phyloP scores from a whole-genome alignment of 2,888 invertebrate genomes.

The Sinohyriopsis cumingii region DNA sequence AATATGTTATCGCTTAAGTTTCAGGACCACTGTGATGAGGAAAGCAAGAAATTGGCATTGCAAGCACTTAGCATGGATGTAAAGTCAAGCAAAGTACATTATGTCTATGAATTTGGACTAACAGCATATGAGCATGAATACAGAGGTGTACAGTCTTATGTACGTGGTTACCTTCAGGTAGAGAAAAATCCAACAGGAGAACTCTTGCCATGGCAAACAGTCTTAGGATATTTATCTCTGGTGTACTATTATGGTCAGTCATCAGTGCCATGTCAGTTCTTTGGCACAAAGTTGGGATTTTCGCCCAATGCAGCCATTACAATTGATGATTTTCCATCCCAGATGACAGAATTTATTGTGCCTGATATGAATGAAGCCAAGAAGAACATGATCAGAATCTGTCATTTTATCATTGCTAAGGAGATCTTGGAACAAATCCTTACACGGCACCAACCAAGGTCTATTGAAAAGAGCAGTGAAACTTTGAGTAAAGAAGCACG shows the following conservation, averaged over 20 bases:
- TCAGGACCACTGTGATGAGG: constrained; percentile 12
- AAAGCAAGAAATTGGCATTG: constrained; percentile 4
- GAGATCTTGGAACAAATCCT: constrained; percentile 41
- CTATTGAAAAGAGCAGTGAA: constrained; percentile 4
- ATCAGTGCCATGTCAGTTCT: constrained; percentile 31
- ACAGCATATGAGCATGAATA: constrained; percentile 31
- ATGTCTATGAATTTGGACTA: constrained; percentile 40
- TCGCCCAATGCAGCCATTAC: constrained; percentile 19
- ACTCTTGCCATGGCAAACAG: constrained; percentile 16
- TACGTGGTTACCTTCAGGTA: constrained; percentile 25
- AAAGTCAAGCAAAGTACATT: not conserved
- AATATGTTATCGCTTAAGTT: constrained; percentile 21
- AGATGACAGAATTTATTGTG: constrained; percentile 30
- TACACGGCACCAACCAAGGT: not conserved
- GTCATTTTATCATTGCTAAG: constrained; percentile 38
- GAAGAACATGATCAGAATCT: constrained; percentile 26
- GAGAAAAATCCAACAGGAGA: constrained; percentile 1
- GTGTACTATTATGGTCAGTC: constrained; percentile 35
- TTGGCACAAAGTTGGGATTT: constrained; percentile 20
- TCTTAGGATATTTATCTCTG: constrained; percentile 23
- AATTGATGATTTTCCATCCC: constrained; percentile 27
- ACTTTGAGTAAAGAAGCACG: constrained; percentile 2
- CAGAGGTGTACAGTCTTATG: constrained; percentile 30
- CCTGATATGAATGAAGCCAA: constrained; percentile 21
- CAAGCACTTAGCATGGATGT: constrained; percentile 5